Base-by-base conservation (phyloP, 2,888 invertebrate species). In the Pristionchus entomophagus region DNA sequence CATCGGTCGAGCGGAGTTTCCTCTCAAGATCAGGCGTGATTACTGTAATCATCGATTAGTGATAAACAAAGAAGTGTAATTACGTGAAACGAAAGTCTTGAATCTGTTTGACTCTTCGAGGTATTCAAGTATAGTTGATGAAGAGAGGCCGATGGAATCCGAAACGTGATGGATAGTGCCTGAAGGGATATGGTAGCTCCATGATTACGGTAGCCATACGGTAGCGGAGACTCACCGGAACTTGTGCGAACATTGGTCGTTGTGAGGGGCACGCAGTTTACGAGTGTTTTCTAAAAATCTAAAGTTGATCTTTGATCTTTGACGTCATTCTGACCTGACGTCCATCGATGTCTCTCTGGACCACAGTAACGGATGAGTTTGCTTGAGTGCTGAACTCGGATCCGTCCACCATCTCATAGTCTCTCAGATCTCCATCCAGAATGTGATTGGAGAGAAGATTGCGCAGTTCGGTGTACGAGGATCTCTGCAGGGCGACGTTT, bases 31-130 rank as follows among this genome's bases (percentile, higher is more conserved):
- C 85, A 10, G 77, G 78, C 0, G 77, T 78, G 59, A 85, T 85
- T 49, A 85, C 85, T 85, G 77, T 29, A 80, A 53, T 0, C 6
- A 65, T 41, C 19, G n/a, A 49, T 49, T 65, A 49, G 22, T 29
- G 29, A 32, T 14, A 4, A 17, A 38, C 10, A 0, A 0, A 19
- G 35, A 1, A 0, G 6, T 45, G 2, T 77, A n/a, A n/a, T 38
- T 26, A 85, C 85, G 77, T n/a, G 85, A 85, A 29, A 85, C 85
- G 35, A 85, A 85, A 3, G 85, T 85, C 77, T 85, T 85, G 77
- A 85, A 85, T 51, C 77, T 8, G 32, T 85, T 45, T 19, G 85
- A 32, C n/a, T 45, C 73, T 45, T 85, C 85, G 12, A 85, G 85
- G 17, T 85, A 85, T 22, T 85, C 85, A 0, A 85, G 35, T 5